Conservation (phyloP, 1,140 invertebrate species). For the Caenorhabditis remanei region DNA sequence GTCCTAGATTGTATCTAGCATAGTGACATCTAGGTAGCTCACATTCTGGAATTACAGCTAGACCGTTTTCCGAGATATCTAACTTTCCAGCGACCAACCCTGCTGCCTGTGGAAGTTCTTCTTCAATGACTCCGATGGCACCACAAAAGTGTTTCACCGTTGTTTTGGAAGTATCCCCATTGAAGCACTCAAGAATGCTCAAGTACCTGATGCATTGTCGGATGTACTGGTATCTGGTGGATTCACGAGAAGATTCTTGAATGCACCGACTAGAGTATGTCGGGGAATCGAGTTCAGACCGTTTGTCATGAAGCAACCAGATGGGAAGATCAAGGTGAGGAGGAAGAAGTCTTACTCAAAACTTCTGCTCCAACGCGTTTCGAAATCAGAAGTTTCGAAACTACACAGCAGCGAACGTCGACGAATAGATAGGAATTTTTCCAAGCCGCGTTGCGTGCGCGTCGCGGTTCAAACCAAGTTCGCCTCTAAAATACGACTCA, state of each 20-base stretch:
- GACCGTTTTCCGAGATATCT: neutral
- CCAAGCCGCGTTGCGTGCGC: too few species aligned
- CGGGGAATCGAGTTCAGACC: neutral
- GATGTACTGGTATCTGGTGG: neutral
- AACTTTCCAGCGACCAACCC: neutral
- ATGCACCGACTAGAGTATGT: neutral
- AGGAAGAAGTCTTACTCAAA: too few species aligned
- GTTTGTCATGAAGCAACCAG: neutral
- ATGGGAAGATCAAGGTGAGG: constrained; percentile 1
- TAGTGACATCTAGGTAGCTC: too few species aligned
- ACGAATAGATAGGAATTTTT: too few species aligned
- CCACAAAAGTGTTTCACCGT: neutral
- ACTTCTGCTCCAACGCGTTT: too few species aligned
- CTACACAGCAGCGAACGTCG: too few species aligned
- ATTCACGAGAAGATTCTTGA: constrained; percentile 6
- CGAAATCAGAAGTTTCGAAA: too few species aligned
- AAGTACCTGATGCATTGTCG: neutral
- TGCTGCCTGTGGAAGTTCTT: constrained; percentile 30
- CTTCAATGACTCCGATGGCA: neutral
- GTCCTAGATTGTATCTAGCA: too few species aligned
- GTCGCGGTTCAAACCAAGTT: too few species aligned
- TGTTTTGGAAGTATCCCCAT: neutral
- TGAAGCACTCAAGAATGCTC: neutral
- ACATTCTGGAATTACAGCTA: neutral
- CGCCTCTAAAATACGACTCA: too few species aligned